A percentile compares a stretch with the other conserved stretches of the same genome.
Conservation (phyloP, 1,140 invertebrate genomes). For the Samia ricini region DNA sequence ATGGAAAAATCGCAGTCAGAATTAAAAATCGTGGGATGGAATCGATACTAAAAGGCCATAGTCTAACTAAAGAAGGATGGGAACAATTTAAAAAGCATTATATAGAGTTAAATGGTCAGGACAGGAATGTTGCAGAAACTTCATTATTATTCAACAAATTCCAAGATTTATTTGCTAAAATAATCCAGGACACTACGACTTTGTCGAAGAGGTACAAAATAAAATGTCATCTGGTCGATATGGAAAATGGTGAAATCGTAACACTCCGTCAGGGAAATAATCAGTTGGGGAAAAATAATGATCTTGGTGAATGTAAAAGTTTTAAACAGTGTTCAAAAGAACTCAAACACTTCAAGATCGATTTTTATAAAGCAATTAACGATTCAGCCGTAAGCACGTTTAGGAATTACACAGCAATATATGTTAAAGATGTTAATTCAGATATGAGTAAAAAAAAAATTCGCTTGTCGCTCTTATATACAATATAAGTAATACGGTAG, state of each 20-base stretch:
- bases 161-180: conserved; percentile 31
- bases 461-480: conserved; percentile 27
- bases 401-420: conserved; percentile 52
- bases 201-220: conserved; percentile 37
- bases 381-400: conserved; percentile 41
- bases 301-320: conserved; percentile 23
- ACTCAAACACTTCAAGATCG: conserved; percentile 38
- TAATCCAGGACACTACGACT: conserved; percentile 28
- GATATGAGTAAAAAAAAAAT: conserved; percentile 31
- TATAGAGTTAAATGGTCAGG: conserved; percentile 8
- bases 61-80: conserved; percentile 30
- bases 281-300: not conserved
- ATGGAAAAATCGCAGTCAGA: not conserved
- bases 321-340: conserved; percentile 48
- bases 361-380: conserved; percentile 43
- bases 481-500: conserved; percentile 16
- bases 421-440: conserved; percentile 35
- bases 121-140: conserved; percentile 4
- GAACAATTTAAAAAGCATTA: conserved; percentile 22
- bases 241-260: conserved; percentile 10
- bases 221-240: conserved; percentile 29
- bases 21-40: conserved; percentile 1
- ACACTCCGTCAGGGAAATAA: not conserved
- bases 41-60: conserved; percentile 2
- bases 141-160: conserved; percentile 23